These are phyloP conservation scores for Austrofundulus limnaeus DNA, from an alignment of 2,113 vertebrate species.

Conservation along the genomic window DNA sequence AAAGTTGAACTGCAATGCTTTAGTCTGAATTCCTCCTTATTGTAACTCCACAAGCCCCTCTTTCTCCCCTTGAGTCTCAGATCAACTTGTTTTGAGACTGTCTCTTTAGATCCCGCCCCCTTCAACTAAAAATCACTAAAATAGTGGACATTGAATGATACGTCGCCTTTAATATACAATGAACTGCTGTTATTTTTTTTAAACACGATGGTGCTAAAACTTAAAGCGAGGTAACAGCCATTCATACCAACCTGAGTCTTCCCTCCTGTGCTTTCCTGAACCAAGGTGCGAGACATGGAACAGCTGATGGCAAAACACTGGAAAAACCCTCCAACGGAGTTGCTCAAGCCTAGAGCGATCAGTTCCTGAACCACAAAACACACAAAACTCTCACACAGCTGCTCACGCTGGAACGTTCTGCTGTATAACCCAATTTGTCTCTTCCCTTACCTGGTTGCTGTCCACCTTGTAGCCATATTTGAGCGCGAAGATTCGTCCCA, in stretches of 20 bases:
- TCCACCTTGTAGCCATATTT: conserved; percentile 95
- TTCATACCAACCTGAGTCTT: conserved; percentile 85
- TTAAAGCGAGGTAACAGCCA: neutral
- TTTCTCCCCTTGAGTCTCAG: no score
- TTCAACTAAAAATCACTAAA: no score
- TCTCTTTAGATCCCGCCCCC: no score
- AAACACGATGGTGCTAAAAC: neutral
- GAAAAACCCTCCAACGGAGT: conserved; percentile 88
- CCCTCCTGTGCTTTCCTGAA: conserved; percentile 90
- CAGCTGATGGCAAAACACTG: conserved; percentile 92
- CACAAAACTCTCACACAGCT: neutral
- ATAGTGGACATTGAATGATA: no score
- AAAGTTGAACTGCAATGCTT: no score
- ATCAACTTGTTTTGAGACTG: no score
- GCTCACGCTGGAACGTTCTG: no score
- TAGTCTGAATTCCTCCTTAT: no score
- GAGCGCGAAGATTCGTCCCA: conserved; percentile 93
- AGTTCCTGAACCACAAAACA: conserved; percentile 81
- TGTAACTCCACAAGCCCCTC: no score
- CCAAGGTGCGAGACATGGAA: conserved; percentile 92
- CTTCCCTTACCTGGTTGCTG: conserved; percentile 88
- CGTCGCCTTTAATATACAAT: no score
- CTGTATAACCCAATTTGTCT: neutral
- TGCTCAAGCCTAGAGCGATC: conserved; percentile 88
- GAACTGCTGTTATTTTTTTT: no score